Conservation (phyloP, 2,113 vertebrate genomes). For the Engystomops pustulosus region DNA sequence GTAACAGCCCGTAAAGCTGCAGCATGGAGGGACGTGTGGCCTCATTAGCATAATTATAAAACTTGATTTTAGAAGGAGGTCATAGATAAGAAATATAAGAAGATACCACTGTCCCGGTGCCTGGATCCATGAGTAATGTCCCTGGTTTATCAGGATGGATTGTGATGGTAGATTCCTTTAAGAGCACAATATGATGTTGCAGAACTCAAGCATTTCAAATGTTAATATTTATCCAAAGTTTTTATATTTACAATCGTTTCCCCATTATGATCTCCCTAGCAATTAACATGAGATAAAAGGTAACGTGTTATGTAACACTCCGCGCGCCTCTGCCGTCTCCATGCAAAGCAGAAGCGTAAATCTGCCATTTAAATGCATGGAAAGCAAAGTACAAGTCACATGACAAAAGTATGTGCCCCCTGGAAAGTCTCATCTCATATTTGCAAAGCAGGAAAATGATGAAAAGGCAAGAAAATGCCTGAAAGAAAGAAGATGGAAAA, state of each 20-base stretch:
- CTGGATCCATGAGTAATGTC: too few relatives aligned
- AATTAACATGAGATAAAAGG: neutral
- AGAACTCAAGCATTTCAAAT: too few relatives aligned
- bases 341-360: neutral
- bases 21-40: too few relatives aligned
- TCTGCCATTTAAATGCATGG: slow-evolving; percentile 23
- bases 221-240: neutral
- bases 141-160: too few relatives aligned
- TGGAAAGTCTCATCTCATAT: neutral
- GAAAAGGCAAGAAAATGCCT: neutral
- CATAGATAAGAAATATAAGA: too few relatives aligned
- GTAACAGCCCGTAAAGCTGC: too few relatives aligned
- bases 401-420: neutral
- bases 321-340: neutral
- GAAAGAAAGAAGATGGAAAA: too few relatives aligned
- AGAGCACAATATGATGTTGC: too few relatives aligned
- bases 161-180: too few relatives aligned
- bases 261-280: neutral
- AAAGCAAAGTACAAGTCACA: neutral
- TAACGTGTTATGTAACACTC: neutral
- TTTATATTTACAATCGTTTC: neutral
- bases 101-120: too few relatives aligned
- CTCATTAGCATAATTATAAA: too few relatives aligned
- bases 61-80: too few relatives aligned
- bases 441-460: neutral